Base-by-base conservation (phyloP, 2,888 invertebrate species). In the Leucophenga maculata region DNA sequence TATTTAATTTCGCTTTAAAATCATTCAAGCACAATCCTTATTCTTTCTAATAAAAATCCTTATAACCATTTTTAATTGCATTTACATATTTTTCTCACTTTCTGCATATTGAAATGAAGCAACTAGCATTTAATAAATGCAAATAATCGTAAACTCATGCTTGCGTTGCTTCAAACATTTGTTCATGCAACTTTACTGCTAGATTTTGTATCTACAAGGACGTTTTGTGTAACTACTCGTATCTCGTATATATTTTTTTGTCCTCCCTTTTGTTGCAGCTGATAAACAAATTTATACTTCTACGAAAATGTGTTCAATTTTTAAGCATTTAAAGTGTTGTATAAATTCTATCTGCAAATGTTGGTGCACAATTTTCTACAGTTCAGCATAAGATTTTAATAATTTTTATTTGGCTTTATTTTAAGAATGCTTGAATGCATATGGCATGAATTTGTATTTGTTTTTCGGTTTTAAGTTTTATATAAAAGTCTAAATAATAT, bases 91-190 rank as follows among this genome's bases (percentile, higher is more conserved):
- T 20, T 54, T 9, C 6, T 54, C 18, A 11, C n/a, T 20, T 52
- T 52, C 6, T 54, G 18, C 22, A 13, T 54, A 20, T 52, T 52
- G 16, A 14, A 52, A 52, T 26, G 16, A 9, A 57, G 57, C 32
- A 44, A 60, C 39, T 20, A 60, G 6, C 14, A 6, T 60, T 60
- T 60, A 60, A 60, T 60, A 44, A 32, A 60, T 60, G 39, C 39
- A 60, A 60, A 60, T 60, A 39, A 6, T 39, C 39, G 3, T 39
- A 39, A 26, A 39, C 39, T 39, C 11, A 8, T 39, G 3, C 39
- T 39, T 39, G 11, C 39, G 9, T 39, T 39, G 9, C 11, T 11
- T 39, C 11, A 39, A 6, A 1, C 39, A 6, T 39, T 39, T 9
- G 8, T 39, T 39, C 39, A 39, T 39, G 39, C 39, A 8, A 32